These are phyloP conservation scores for Antrozous pallidus DNA, from an alignment of 2,797 vertebrate species.

Conservation along the genomic window DNA sequence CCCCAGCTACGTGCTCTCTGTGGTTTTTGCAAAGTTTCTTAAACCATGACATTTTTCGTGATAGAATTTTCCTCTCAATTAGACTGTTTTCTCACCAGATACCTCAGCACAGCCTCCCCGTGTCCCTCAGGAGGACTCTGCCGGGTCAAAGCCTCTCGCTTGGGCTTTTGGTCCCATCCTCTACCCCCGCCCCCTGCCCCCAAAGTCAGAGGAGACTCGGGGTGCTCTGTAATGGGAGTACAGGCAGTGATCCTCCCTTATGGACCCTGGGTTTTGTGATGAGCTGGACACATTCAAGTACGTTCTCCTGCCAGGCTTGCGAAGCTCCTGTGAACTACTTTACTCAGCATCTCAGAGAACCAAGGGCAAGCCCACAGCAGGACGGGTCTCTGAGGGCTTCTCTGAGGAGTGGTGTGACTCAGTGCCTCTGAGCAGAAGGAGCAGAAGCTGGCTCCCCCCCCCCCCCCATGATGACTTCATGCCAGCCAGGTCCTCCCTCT, in stretches of 20 bases:
- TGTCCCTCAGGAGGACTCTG: neutral
- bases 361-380: slow-evolving; percentile 26
- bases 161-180: neutral
- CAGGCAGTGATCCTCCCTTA: slow-evolving; percentile 1
- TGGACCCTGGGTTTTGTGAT: neutral
- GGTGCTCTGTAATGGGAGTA: neutral
- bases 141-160: neutral
- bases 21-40: neutral
- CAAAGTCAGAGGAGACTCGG: no score
- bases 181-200: no score
- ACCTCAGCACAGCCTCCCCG: neutral
- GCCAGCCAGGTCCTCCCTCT: no score
- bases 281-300: slow-evolving; percentile 25
- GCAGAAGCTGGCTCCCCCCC: neutral
- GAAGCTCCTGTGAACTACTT: slow-evolving; percentile 49
- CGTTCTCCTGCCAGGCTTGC: slow-evolving; percentile 52
- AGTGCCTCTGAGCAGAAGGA: slow-evolving; percentile 5
- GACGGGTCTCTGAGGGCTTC: neutral
- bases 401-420: neutral
- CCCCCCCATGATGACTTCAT: neutral
- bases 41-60: neutral
- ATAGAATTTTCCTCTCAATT: neutral
- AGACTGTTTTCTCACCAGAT: neutral
- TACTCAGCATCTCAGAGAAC: slow-evolving; percentile 56
- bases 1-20: neutral